Conservation (phyloP, 2,888 invertebrate species). For the Apamea monoglypha region DNA sequence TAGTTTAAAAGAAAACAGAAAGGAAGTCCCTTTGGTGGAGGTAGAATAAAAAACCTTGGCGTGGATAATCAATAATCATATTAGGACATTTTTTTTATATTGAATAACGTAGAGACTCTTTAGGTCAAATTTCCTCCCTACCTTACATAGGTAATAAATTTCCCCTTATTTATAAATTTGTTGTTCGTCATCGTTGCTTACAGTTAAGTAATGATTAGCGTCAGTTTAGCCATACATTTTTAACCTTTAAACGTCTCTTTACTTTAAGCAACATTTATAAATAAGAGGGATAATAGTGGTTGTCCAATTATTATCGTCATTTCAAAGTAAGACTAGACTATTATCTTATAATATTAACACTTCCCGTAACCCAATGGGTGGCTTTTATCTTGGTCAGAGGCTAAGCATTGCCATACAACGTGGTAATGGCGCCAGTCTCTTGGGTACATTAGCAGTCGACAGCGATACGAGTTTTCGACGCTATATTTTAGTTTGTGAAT, state of each 20-base stretch:
- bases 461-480: too few species aligned
- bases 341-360: too few species aligned
- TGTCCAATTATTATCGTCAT: neutral
- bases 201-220: neutral
- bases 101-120: neutral
- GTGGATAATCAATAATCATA: neutral
- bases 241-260: neutral
- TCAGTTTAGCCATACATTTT: neutral
- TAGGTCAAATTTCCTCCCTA: too few species aligned
- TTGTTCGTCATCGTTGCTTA: neutral
- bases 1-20: constrained; percentile 20
- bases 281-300: neutral
- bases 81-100: neutral
- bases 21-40: constrained; percentile 35
- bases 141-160: too few species aligned
- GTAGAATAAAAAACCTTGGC: constrained; percentile 16
- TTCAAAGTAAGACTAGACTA: neutral
- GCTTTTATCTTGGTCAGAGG: too few species aligned
- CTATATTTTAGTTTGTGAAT: too few species aligned
- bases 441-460: too few species aligned
- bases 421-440: too few species aligned
- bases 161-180: neutral
- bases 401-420: too few species aligned
- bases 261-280: neutral
- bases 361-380: too few species aligned